These are phyloP conservation scores for Sebastolobus alascanus DNA, from an alignment of 2,797 vertebrate species.

Conservation along the genomic window DNA sequence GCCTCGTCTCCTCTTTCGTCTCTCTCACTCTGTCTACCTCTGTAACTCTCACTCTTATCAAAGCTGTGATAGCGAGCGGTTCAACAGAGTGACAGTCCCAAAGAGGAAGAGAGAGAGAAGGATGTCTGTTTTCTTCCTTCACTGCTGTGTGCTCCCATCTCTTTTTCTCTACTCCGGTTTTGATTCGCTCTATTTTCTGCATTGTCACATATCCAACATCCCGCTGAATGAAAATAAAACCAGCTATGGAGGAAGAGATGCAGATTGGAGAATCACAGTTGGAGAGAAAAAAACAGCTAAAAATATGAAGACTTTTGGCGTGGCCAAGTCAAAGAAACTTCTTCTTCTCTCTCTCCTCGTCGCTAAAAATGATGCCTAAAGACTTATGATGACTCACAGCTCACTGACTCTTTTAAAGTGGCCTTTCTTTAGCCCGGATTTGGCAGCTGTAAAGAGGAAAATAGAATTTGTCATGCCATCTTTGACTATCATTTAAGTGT, in stretches of 20 bases:
- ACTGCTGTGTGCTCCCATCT: constrained; percentile 8
- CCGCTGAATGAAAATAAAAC: constrained; percentile 54
- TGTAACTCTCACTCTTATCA: constrained; percentile 53
- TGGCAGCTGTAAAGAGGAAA: constrained; percentile 37
- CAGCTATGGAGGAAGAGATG: constrained; percentile 32
- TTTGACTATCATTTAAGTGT: constrained; percentile 30
- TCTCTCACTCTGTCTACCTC: constrained; percentile 42
- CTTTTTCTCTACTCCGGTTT: constrained; percentile 43
- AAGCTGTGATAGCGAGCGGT: constrained; percentile 42
- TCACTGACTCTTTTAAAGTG: constrained; percentile 28
- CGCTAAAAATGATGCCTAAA: constrained; percentile 31
- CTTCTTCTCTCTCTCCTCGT: constrained; percentile 31
- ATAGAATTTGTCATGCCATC: constrained; percentile 25
- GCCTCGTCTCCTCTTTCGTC: constrained; percentile 43
- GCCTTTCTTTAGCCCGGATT: constrained; percentile 29
- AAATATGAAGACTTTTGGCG: constrained; percentile 37
- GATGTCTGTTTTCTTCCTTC: constrained; percentile 29
- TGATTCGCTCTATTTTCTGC: constrained; percentile 54
- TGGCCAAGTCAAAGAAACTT: constrained; percentile 42
- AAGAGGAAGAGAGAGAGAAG: constrained; percentile 37
- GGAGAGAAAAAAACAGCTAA: constrained; percentile 37
- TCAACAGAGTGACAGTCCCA: constrained; percentile 55
- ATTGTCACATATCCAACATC: constrained; percentile 53
- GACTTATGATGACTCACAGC: constrained; percentile 33
- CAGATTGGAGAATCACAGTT: constrained; percentile 49